Percentiles rank a stretch among this genome's conserved stretches.
These are phyloP conservation scores for Mallotus villosus DNA, from an alignment of 2,797 vertebrate genomes.

Conservation along the genomic window DNA sequence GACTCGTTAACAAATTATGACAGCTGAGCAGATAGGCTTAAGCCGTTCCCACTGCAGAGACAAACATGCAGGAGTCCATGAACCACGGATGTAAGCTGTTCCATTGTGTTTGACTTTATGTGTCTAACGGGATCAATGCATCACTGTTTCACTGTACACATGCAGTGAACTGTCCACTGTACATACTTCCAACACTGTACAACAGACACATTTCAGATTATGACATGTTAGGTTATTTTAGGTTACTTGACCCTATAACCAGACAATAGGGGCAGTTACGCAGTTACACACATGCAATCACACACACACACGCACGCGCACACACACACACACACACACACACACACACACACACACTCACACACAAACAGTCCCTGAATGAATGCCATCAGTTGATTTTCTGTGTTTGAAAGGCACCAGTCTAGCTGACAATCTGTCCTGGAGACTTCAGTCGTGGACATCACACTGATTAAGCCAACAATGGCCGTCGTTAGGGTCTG, in stretches of 20 bases:
- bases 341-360: background rate
- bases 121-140: slow-evolving; percentile 33
- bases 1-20: slow-evolving; percentile 86
- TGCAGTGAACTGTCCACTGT: background rate
- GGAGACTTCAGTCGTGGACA: slow-evolving; percentile 22
- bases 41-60: slow-evolving; percentile 74
- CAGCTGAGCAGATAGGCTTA: slow-evolving; percentile 80
- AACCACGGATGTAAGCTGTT: slow-evolving; percentile 17
- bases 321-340: slow-evolving; percentile 6
- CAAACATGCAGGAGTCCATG: slow-evolving; percentile 69
- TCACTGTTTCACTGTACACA: slow-evolving; percentile 38
- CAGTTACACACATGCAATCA: slow-evolving; percentile 3
- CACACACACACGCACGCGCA: slow-evolving; percentile 14
- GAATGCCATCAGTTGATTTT: background rate
- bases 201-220: background rate
- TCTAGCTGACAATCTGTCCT: slow-evolving; percentile 9
- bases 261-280: background rate
- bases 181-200: background rate
- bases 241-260: too few relatives aligned
- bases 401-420: slow-evolving; percentile 16
- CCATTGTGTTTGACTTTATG: background rate
- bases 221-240: background rate
- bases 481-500: slow-evolving; percentile 28
- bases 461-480: slow-evolving; percentile 42
- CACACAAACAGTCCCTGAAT: background rate